A percentile compares a stretch with the other conserved stretches of the same genome.
phyloP scores from a whole-genome alignment of 2,797 vertebrate species.

The Tauraco hartlaubi region DNA sequence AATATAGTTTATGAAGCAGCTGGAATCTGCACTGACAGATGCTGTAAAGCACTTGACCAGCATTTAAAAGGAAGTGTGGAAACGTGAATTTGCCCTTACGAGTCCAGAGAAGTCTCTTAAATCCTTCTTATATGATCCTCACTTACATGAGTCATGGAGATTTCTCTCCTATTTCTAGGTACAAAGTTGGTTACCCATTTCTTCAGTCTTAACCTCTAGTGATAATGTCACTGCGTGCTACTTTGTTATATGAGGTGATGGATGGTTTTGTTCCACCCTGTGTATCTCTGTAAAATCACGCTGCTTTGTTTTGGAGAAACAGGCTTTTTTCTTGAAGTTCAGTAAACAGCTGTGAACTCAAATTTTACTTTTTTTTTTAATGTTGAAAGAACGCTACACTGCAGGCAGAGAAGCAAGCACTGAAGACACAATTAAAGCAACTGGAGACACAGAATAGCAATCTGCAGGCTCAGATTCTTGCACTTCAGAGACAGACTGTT shows the following conservation, averaged over 20 bases:
- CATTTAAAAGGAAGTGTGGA: neutral
- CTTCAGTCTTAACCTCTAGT: neutral
- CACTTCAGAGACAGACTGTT: conserved; percentile 93
- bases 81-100: neutral
- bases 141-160: neutral
- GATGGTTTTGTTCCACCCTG: neutral
- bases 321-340: neutral
- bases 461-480: conserved; percentile 96
- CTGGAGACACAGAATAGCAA: conserved; percentile 95
- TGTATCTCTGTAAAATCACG: neutral
- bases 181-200: neutral
- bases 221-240: neutral
- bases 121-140: neutral
- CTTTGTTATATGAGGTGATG: neutral
- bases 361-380: neutral
- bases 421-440: conserved; percentile 95
- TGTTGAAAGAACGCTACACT: conserved; percentile 92
- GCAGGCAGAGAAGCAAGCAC: conserved; percentile 96
- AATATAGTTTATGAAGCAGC: neutral
- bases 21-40: neutral
- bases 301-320: neutral
- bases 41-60: neutral
- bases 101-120: neutral
- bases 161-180: neutral
- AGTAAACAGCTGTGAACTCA: neutral